phyloP scores from a whole-genome alignment of 2,888 invertebrate species.

The Melinopterus prodromus region DNA sequence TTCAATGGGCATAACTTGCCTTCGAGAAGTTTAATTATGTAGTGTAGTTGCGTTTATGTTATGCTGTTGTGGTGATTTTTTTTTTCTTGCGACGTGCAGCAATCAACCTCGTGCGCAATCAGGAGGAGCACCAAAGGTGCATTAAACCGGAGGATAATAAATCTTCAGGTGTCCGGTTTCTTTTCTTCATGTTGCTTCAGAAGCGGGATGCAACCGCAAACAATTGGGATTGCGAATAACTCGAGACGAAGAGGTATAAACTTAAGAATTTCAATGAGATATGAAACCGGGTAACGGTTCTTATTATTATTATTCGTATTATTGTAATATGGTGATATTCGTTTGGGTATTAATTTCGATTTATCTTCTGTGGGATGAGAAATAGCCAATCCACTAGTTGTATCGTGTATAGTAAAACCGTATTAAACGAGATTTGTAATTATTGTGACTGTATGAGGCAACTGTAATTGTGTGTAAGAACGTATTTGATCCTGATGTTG shows the following conservation, averaged over 20 bases:
- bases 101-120: neutral
- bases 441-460: too few species aligned
- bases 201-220: neutral
- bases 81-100: neutral
- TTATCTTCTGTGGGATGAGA: too few species aligned
- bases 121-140: neutral
- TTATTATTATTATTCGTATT: neutral
- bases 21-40: neutral
- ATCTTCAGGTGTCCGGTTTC: neutral
- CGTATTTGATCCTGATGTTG: too few species aligned
- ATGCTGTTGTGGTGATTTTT: neutral
- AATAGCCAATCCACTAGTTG: too few species aligned
- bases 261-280: neutral
- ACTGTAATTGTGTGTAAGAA: too few species aligned
- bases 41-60: neutral
- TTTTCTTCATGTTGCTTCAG: neutral
- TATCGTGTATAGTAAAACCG: too few species aligned
- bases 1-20: conserved; percentile 6
- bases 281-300: neutral
- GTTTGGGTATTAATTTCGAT: too few species aligned
- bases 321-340: neutral
- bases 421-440: too few species aligned
- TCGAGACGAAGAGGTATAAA: neutral
- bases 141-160: neutral
- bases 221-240: neutral